A percentile compares a stretch with the other conserved stretches of the same genome.
Conservation (phyloP, 2,888 invertebrate genomes). For the Amblyjoppa fuscipennis region DNA sequence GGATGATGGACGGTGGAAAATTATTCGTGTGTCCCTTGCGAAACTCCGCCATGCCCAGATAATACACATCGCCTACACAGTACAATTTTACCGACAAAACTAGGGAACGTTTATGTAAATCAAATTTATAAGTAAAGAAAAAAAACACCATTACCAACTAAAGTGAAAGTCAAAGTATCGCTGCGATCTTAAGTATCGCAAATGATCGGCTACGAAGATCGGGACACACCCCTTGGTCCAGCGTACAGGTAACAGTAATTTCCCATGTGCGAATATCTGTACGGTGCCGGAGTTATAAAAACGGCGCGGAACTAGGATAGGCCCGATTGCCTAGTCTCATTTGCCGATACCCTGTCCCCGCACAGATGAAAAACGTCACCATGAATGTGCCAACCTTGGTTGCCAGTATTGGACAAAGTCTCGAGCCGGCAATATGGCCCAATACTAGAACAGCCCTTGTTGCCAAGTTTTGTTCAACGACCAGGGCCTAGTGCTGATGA, state of each 20-base stretch:
- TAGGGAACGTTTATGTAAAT: slow-evolving; percentile 9
- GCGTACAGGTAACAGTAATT: slow-evolving; percentile 20
- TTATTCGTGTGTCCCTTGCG: slow-evolving; percentile 41
- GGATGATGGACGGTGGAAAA: slow-evolving; percentile 2
- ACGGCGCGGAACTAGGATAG: too few relatives aligned
- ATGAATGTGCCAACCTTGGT: too few relatives aligned
- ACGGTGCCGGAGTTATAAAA: too few relatives aligned
- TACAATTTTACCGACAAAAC: slow-evolving; percentile 39
- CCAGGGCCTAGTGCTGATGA: too few relatives aligned
- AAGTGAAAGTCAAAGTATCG: slow-evolving; percentile 65
- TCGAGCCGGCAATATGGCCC: too few relatives aligned
- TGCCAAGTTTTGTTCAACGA: too few relatives aligned
- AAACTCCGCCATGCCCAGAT: slow-evolving; percentile 58
- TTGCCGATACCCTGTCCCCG: too few relatives aligned
- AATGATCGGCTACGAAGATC: background rate
- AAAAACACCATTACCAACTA: slow-evolving; percentile 77
- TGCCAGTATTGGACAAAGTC: too few relatives aligned
- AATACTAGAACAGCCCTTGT: too few relatives aligned
- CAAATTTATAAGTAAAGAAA: background rate
- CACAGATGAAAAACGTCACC: too few relatives aligned
- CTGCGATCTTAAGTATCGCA: slow-evolving; percentile 2
- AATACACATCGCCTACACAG: slow-evolving; percentile 49
- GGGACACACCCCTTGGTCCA: slow-evolving; percentile 17
- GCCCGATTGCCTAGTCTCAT: too few relatives aligned
- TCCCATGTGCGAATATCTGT: too few relatives aligned